Evolutionary conservation across 2,113 vertebrate species (phyloP).

Genomic region (Cinclus mexicanus): DNA sequence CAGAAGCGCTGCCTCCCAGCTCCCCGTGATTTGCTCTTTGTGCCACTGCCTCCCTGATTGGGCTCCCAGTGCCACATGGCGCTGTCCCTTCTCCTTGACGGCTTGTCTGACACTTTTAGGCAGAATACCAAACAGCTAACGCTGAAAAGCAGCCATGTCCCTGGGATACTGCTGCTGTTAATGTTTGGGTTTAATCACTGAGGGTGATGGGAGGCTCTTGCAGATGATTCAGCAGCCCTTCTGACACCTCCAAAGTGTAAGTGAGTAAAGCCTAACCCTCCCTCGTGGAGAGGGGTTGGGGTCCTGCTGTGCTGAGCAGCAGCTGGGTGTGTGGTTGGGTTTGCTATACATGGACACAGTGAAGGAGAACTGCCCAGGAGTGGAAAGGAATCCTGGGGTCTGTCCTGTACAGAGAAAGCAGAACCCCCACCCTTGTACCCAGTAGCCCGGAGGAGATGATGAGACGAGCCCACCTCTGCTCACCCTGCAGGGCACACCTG

Average conservation of each 20-base stretch:
- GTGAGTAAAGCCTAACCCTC: not conserved
- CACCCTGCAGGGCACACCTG: not conserved
- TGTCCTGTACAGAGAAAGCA: not conserved
- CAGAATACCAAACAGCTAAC: not conserved
- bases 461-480: not conserved
- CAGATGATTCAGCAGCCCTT: not conserved
- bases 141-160: not conserved
- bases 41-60: not conserved
- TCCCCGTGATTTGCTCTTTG: not conserved
- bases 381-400: not conserved
- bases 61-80: not conserved
- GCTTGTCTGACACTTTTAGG: not conserved
- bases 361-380: not conserved
- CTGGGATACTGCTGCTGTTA: not conserved
- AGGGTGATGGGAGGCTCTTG: not conserved
- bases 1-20: not conserved
- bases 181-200: not conserved
- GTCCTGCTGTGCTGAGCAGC: not conserved
- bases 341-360: not conserved
- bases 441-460: not conserved
- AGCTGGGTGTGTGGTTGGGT: accelerated
- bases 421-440: accelerated
- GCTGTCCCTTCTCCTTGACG: not conserved
- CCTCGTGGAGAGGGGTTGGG: not conserved
- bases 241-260: not conserved